Conservation (phyloP, 2,888 invertebrate genomes). For the Drosophila niveifrons region DNA sequence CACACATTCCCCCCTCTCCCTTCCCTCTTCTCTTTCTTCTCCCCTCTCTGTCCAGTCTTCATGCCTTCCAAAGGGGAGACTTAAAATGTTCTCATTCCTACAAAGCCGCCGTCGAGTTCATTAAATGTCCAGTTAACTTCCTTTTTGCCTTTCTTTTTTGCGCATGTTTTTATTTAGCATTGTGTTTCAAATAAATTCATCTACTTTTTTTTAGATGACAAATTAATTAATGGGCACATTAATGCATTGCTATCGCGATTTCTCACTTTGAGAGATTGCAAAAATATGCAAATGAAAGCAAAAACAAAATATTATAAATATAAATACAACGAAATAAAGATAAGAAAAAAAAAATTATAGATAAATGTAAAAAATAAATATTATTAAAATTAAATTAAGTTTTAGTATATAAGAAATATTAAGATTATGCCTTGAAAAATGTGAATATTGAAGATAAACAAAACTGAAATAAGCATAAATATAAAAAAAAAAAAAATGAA, state of each 20-base stretch:
- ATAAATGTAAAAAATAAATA: background rate
- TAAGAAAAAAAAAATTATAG: background rate
- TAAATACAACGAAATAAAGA: background rate
- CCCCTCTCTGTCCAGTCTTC: background rate
- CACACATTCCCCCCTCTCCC: constrained; percentile 15
- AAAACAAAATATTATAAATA: background rate
- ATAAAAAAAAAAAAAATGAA: too few relatives aligned
- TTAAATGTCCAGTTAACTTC: constrained; percentile 55
- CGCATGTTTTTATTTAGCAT: background rate
- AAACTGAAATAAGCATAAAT: background rate
- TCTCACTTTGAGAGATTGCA: background rate
- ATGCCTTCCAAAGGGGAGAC: constrained; percentile 7
- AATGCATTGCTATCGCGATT: background rate
- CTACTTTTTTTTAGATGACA: constrained; percentile 8
- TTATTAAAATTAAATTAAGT: background rate
- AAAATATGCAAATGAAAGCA: background rate
- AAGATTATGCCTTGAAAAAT: too few relatives aligned
- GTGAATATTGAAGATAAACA: too few relatives aligned
- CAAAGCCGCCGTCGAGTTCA: constrained; percentile 53
- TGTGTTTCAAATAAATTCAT: constrained; percentile 5
- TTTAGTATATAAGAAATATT: background rate
- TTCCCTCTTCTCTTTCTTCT: too few relatives aligned
- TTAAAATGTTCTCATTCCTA: constrained; percentile 37
- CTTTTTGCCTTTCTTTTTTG: constrained; percentile 1
- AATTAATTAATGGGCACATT: background rate